phyloP scores from a whole-genome alignment of 1,140 invertebrate species.

The Scaptomyza montana region DNA sequence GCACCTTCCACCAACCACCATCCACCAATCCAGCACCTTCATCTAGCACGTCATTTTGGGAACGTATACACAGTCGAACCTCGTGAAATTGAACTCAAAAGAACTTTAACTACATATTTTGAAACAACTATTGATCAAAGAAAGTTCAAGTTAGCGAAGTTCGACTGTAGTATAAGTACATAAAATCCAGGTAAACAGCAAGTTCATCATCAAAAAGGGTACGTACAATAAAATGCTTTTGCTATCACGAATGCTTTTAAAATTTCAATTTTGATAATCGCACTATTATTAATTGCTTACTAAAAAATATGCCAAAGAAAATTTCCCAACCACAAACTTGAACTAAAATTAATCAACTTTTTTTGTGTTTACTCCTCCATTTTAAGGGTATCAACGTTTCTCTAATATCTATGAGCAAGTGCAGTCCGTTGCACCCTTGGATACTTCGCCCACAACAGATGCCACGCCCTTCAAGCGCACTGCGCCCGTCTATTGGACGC shows the following conservation, averaged over 20 bases:
- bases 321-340: not conserved
- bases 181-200: not conserved
- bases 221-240: not conserved
- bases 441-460: conserved; percentile 35
- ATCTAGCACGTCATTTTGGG: not conserved
- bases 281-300: not conserved
- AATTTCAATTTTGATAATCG: conserved; percentile 1
- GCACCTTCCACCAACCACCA: not conserved
- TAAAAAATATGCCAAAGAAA: conserved; percentile 4
- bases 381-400: conserved; percentile 83
- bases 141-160: no score
- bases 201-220: not conserved
- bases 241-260: not conserved
- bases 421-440: conserved; percentile 56
- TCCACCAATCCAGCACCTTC: conserved; percentile 12
- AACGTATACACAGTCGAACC: no score
- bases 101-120: no score
- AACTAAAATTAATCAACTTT: conserved; percentile 10
- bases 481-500: conserved; percentile 83
- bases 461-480: conserved; percentile 76
- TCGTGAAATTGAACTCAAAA: no score
- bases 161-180: not conserved
- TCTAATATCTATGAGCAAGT: conserved; percentile 82
- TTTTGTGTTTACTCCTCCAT: not conserved
- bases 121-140: no score